Base-by-base conservation (phyloP, 2,113 vertebrate species). In the Brachyhypopomus gauderio region DNA sequence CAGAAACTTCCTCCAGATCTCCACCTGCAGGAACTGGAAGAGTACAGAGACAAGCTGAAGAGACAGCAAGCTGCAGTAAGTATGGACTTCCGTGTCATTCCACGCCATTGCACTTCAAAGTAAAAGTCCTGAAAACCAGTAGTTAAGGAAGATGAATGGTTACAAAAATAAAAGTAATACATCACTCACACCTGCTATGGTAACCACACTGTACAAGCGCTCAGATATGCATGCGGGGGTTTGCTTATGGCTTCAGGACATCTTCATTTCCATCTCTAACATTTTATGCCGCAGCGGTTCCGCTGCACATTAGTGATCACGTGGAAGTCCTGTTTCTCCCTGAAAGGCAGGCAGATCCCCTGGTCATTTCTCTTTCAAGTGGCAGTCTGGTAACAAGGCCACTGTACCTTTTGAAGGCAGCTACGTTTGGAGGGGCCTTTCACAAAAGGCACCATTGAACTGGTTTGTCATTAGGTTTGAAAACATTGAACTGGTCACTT, bases 61-160 rank as follows among this genome's bases (percentile, higher is more conserved):
- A 95, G 92, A 89, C 97, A 99, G 71, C 97, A 99, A 89, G 95
- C 95, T 81, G 96, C 97, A 41, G 98, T 98, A 90, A 96, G 97
- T 95, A 73, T 34, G 19, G 36, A 80, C 82, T 52, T 9, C 25
- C n/a, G 41, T 30, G 2, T 30, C 30, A 30, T 30, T 30, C 30
- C 30, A 2, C 30, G 3, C 30, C 30, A 48, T 60, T 14, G 30
- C 6, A 22, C 36, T 11, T 41, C 20, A n/a, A 0, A 38, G 66
- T 41, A 70, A n/a, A 41, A 41, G 66, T 38, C 36, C 36, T 41
- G 3, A 30, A 30, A 12, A 20, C 17, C 30, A 6, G 27, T 2
- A 41, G 34, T 41, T 70, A n/a, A 70, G 20, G 19, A 34, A 17
- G 16, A 67, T 22, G 2, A 27, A 20, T 55, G 27, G 20, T 56